Base-by-base conservation (phyloP, 2,797 vertebrate species). In the Mus caroli region DNA sequence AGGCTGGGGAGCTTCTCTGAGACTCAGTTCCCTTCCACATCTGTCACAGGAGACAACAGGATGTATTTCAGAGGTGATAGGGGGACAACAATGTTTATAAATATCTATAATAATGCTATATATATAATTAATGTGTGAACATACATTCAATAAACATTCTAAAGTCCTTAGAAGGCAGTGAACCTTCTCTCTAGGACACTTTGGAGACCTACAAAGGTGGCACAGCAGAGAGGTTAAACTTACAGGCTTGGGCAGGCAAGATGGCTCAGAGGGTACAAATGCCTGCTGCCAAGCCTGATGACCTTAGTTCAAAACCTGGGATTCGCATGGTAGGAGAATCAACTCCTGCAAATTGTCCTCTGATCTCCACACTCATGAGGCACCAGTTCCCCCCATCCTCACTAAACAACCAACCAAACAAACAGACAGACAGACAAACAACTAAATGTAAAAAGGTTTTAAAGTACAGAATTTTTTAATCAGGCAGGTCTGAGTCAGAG, bases 141-240 rank as follows among this genome's bases (percentile, higher is more conserved):
- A 77, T 4, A 22, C 43, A 43, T 58, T 94, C 34, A 24, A 58
- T 34, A 94, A 86, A 71, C 34, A 83, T 64, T 67, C 71, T 69
- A 56, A 94, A 92, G 43, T 67, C 56, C 80, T 96, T 80, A 54
- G 37, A 92, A 60, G 78, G 50, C 67, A 90, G 82, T 69, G 24
- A 54, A n/a, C 75, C 78, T 34, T 91, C n/a, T 94, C 43, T 91
- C 26, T 52, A 87, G 88, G 64, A 69, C 76, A 67, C 73, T 83
- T 58, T 37, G 24, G 54, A 75, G 50, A 79, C 77, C 90, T 88
- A 94, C 19, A 60, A 90, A 77, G 46, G 43, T 75, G 19, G 69
- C 6, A 52, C 0, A 34, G 28, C 2, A 9, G 17, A 62, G 14
- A 91, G 24, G 40, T 60, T 76, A 92, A 88, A 69, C 28, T 54